Base-by-base conservation (phyloP, 2,888 invertebrate genomes). In the Ypsolopha scabrella region DNA sequence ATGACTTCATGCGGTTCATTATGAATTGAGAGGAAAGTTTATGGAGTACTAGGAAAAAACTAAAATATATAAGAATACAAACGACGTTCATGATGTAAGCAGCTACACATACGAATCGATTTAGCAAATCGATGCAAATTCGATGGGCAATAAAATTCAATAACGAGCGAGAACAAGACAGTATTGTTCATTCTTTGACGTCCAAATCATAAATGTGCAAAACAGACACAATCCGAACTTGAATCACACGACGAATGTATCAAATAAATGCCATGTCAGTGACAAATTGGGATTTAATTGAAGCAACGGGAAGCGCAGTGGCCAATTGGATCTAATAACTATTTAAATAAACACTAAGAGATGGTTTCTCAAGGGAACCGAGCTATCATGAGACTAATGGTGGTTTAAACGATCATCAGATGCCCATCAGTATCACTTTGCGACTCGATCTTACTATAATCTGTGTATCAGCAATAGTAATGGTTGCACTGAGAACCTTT, bases 351-450 rank as follows among this genome's bases (percentile, higher is more conserved):
- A 39, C 10, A 39, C 39, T 7, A 11, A 6, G 39, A 39, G 39
- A 39, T 39, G 45, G 35, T 60, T 69, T 72, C 69, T 65, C 68
- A 62, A 68, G 73, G 64, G 71, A 73, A 71, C 55, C 54, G 53
- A 54, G 56, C n/a, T 8, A 38, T 36, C 49, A 11, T 10, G 1
- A 7, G 6, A 9, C 13, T 59, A 58, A 54, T 55, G 60, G 56
- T 56, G 59, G 57, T 56, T 54, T 57, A 54, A 53, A 58, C 55
- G 53, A 54, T 62, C 59, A 72, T 70, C 65, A 72, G 62, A 70
- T 68, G 59, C 64, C 65, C 69, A 67, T 71, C 68, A 68, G 61
- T 46, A 46, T 46, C 46, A 39, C 39, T 39, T 39, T 39, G 59
- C 53, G 55, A 50, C 57, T 24, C 24, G 24, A 24, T 24, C 24